phyloP scores from a whole-genome alignment of 2,113 vertebrate genomes.

The Oreotragus oreotragus region DNA sequence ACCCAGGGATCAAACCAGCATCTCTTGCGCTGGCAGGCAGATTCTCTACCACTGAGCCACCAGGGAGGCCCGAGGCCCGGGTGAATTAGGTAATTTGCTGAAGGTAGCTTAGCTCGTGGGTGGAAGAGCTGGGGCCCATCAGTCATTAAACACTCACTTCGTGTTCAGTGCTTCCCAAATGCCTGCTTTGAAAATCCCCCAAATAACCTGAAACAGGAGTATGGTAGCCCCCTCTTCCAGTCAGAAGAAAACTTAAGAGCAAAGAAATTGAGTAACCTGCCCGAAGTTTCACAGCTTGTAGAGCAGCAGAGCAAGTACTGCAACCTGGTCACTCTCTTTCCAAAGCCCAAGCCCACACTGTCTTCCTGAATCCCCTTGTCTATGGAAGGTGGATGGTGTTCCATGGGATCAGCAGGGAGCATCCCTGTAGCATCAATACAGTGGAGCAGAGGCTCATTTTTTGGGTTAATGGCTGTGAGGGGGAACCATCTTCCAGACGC shows the following conservation, averaged over 20 bases:
- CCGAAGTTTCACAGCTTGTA: neutral
- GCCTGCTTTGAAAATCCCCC: neutral
- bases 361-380: neutral
- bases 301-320: neutral
- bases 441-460: neutral
- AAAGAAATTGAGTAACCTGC: neutral
- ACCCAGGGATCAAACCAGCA: neutral
- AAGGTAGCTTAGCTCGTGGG: neutral
- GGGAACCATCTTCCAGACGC: rapidly evolving
- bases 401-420: neutral
- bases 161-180: neutral
- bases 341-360: neutral
- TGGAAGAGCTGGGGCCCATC: neutral
- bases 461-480: neutral
- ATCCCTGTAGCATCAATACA: neutral
- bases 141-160: neutral
- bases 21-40: neutral
- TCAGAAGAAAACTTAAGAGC: neutral
- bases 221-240: neutral
- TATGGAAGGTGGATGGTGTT: neutral
- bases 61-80: rapidly evolving
- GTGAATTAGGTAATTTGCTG: neutral
- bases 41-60: neutral
- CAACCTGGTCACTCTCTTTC: neutral
- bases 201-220: neutral